These are phyloP conservation scores for Lysandra coridon DNA, from an alignment of 2,888 invertebrate species.

Conservation along the genomic window DNA sequence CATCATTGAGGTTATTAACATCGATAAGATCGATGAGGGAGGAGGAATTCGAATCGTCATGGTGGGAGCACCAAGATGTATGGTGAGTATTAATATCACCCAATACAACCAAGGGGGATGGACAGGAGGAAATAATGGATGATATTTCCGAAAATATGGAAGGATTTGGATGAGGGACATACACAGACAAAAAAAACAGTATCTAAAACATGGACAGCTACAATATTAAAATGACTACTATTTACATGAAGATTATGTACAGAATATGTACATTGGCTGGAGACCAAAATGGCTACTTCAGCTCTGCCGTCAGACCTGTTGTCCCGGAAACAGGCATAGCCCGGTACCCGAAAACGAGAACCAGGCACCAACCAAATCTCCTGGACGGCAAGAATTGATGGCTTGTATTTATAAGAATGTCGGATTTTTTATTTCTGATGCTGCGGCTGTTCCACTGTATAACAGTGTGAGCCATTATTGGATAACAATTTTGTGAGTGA, in stretches of 20 bases:
- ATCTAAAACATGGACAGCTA: not conserved
- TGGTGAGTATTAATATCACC: too few relatives aligned
- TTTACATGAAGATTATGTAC: not conserved
- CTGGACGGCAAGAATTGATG: too few relatives aligned
- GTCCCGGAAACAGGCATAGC: conserved; percentile 29
- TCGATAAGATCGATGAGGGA: too few relatives aligned
- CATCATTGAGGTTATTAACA: not conserved
- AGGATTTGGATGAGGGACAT: not conserved
- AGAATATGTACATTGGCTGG: conserved; percentile 8
- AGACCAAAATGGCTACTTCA: conserved; percentile 5
- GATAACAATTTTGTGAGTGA: too few relatives aligned
- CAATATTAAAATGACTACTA: not conserved
- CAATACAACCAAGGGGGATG: not conserved
- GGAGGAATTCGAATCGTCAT: too few relatives aligned
- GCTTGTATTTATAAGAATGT: conserved; percentile 29
- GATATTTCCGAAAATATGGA: not conserved
- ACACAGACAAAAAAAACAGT: not conserved
- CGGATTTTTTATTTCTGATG: conserved; percentile 36
- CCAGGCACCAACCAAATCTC: too few relatives aligned
- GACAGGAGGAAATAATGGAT: not conserved
- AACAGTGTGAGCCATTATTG: too few relatives aligned
- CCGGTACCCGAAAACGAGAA: too few relatives aligned
- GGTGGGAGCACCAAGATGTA: too few relatives aligned
- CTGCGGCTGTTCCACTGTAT: conserved; percentile 39
- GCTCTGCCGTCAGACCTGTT: conserved; percentile 40